These are phyloP conservation scores for Rhingia rostrata DNA, from an alignment of 2,888 invertebrate species.

Conservation along the genomic window DNA sequence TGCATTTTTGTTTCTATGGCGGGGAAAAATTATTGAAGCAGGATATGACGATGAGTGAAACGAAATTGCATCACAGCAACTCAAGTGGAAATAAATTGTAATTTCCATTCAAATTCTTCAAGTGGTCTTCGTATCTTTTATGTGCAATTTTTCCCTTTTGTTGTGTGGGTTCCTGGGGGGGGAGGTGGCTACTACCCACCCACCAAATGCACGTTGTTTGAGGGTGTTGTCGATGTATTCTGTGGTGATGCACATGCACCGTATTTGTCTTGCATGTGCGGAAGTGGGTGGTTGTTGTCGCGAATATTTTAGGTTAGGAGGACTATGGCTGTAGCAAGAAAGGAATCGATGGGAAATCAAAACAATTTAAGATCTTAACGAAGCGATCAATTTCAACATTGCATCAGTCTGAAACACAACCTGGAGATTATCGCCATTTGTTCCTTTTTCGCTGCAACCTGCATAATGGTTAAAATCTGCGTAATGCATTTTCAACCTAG, in stretches of 20 bases:
- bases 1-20: not conserved
- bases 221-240: too few relatives aligned
- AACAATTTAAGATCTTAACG: too few relatives aligned
- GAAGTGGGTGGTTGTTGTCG: not conserved
- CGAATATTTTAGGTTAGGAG: too few relatives aligned
- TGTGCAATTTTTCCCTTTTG: conserved; percentile 6
- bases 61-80: conserved; percentile 50
- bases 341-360: too few relatives aligned
- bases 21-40: not conserved
- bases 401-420: too few relatives aligned
- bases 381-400: too few relatives aligned
- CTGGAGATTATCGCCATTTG: too few relatives aligned
- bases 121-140: conserved; percentile 48
- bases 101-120: conserved; percentile 66
- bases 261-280: not conserved
- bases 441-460: too few relatives aligned
- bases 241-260: not conserved
- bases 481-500: too few relatives aligned
- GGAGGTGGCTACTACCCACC: not conserved
- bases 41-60: conserved; percentile 18
- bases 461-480: too few relatives aligned
- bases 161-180: not conserved
- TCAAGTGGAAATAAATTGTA: conserved; percentile 68
- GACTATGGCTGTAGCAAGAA: too few relatives aligned
- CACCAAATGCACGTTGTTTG: too few relatives aligned